Conservation (phyloP, 2,888 invertebrate genomes). For the Catocala fraxini region DNA sequence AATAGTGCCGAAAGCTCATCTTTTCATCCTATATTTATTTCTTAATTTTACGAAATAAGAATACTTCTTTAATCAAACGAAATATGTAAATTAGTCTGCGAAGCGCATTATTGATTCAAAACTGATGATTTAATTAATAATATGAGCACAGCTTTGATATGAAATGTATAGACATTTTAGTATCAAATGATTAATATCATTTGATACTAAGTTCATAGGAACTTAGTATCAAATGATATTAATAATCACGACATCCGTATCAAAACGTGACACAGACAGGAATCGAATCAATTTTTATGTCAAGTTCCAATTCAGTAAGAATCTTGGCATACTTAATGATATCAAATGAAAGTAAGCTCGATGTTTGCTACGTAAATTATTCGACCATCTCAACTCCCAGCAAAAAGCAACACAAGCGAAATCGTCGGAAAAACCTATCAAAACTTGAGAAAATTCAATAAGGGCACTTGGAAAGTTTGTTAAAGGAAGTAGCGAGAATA, state of each 20-base stretch:
- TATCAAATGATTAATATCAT: neutral
- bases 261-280: constrained; percentile 8
- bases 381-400: constrained; percentile 70
- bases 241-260: constrained; percentile 7
- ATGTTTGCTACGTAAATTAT: constrained; percentile 76
- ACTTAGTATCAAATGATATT: constrained; percentile 1
- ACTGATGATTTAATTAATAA: neutral
- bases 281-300: constrained; percentile 20
- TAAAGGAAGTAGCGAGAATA: constrained; percentile 82
- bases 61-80: too few relatives aligned
- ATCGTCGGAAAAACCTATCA: constrained; percentile 86
- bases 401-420: constrained; percentile 77
- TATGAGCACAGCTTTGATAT: constrained; percentile 2
- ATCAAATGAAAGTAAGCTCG: constrained; percentile 43
- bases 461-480: constrained; percentile 85
- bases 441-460: constrained; percentile 87
- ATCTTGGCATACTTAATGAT: constrained; percentile 41
- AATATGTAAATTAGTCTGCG: too few relatives aligned
- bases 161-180: constrained; percentile 1
- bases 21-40: too few relatives aligned
- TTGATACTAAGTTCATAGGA: too few relatives aligned
- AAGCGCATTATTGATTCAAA: too few relatives aligned
- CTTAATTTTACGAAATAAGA: too few relatives aligned
- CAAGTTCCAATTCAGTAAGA: constrained; percentile 8
- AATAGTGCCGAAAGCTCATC: too few relatives aligned